Conservation (phyloP, 2,888 invertebrate species). For the Hirtodrosophila cameraria region DNA sequence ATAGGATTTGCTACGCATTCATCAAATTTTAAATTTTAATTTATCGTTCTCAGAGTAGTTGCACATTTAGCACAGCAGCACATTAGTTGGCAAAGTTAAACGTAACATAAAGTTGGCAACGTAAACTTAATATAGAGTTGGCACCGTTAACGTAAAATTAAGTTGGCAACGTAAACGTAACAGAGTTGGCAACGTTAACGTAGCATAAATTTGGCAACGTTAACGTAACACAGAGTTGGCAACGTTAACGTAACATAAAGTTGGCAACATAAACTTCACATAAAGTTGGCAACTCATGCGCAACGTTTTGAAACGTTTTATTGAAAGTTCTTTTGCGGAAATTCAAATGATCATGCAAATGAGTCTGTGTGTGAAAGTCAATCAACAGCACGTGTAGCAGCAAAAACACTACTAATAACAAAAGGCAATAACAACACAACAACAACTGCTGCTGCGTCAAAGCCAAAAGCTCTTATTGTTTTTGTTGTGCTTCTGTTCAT, state of each 20-base stretch:
- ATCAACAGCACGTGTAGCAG: slow-evolving; percentile 75
- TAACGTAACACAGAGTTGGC: neutral
- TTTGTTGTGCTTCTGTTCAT: slow-evolving; percentile 27
- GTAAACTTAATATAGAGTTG: no score
- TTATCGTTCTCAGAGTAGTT: no score
- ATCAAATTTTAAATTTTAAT: no score
- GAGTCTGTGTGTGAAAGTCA: slow-evolving; percentile 66
- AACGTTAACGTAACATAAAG: neutral
- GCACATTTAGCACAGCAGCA: no score
- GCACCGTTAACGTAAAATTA: no score
- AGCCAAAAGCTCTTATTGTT: slow-evolving; percentile 15
- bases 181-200: neutral
- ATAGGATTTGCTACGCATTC: no score
- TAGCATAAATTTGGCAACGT: slow-evolving; percentile 12
- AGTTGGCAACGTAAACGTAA: slow-evolving; percentile 11
- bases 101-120: neutral
- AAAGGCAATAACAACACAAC: slow-evolving; percentile 15
- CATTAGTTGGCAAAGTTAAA: slow-evolving; percentile 13
- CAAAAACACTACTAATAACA: slow-evolving; percentile 17
- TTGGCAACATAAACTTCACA: neutral
- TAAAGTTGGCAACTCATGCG: slow-evolving; percentile 29
- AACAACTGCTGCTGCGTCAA: slow-evolving; percentile 26
- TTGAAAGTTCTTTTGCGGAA: slow-evolving; percentile 52
- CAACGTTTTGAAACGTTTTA: slow-evolving; percentile 15
- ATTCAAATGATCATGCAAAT: slow-evolving; percentile 63